Conservation (phyloP, 2,797 vertebrate genomes). For the Notamacropus eugenii region DNA sequence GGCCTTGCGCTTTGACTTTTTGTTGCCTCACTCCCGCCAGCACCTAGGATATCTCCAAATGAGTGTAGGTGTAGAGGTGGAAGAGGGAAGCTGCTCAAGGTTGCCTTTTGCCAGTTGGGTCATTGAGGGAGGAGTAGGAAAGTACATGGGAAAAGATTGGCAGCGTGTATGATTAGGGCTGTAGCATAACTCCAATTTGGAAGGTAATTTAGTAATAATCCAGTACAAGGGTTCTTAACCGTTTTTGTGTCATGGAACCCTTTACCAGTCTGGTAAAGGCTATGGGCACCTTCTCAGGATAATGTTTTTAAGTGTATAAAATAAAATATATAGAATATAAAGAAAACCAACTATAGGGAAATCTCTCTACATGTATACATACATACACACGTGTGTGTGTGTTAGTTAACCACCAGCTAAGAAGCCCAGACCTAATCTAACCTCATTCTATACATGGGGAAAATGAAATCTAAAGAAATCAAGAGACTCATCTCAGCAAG, state of each 20-base stretch:
- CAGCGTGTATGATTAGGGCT: background rate
- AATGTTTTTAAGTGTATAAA: background rate
- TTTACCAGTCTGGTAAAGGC: background rate
- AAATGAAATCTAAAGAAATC: background rate
- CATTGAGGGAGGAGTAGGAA: background rate
- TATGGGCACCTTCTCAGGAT: background rate
- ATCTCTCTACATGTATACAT: background rate
- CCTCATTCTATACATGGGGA: background rate
- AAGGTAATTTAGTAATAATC: background rate
- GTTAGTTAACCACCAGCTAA: background rate
- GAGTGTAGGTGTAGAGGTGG: background rate
- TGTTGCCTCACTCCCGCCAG: background rate
- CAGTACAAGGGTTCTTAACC: background rate
- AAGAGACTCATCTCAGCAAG: background rate
- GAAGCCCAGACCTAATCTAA: background rate
- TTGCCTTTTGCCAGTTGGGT: background rate
- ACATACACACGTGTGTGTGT: background rate
- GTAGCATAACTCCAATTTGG: background rate
- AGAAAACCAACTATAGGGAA: background rate
- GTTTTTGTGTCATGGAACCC: background rate
- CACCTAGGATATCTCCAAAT: background rate
- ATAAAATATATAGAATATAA: background rate
- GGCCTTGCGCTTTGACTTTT: background rate
- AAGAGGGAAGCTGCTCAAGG: background rate
- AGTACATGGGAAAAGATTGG: background rate